Base-by-base conservation (phyloP, 2,888 invertebrate species). In the Cistogaster globosa region DNA sequence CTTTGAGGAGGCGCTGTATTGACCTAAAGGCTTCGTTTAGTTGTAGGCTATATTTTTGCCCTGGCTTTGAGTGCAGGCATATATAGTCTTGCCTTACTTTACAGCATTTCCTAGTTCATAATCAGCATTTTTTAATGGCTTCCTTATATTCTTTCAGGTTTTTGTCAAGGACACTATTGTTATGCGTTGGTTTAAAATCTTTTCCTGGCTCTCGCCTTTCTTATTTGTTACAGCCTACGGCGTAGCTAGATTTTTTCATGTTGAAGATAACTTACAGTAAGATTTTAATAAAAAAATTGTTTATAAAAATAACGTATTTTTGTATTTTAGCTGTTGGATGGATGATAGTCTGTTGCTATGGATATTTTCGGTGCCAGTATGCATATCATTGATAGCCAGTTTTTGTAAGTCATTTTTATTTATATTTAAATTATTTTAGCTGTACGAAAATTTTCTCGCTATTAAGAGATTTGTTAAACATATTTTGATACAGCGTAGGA, bases 121-220 rank as follows among this genome's bases (percentile, higher is more conserved):
- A 5, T 32, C 32, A 6, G 6, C 2, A 0, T 0, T 7, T 7
- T 32, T 2, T 32, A 5, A 32, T 5, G 6, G 6, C 32, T 42
- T 42, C 12, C 12, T 42, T 6, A 42, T 6, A 12, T 12, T 42
- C 20, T 81, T 71, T 7, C 90, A 94, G 94, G 94, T 97, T 18
- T 97, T 97, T 90, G 95, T 96, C 51, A 94, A 94, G 88, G 96
- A 96, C 87, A 94, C 95, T 74, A 93, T 95, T 68, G 94, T 96
- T 3, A 94, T 96, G 94, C 94, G 94, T 71, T 95, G 95, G 93
- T 96, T 96, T 90, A 93, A 94, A 84, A 89, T 93, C 0, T 91
- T 96, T 55, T 96, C 96, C 62, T 97, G 97, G 97, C 93, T 94
- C 0, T 89, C 94, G 0, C 94, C 96, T 0, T 86, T 94, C 11